Base-by-base conservation (phyloP, 2,888 invertebrate genomes). In the Epiperipatus broadwayi region DNA sequence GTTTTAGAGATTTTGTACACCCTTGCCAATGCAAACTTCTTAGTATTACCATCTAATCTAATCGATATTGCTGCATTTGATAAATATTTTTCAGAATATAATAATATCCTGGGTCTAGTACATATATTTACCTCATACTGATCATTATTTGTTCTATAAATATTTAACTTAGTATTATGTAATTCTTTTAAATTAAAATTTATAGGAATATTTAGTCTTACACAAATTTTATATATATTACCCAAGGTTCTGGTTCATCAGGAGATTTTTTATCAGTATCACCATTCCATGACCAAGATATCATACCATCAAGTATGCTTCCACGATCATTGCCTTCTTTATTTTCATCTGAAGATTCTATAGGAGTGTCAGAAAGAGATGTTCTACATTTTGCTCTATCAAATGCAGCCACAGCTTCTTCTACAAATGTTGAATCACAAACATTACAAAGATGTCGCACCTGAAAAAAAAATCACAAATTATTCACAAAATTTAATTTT, bases 391-490 rank as follows among this genome's bases (percentile, higher is more conserved):
- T 33, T 8, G 39, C 27, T 25, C 41, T 74, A 49, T 83, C 81
- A 33, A 85, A 71, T 50, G 76, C 78, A 7, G 73, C 72, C 31
- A 87, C 65, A 0, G 83, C 78, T 53, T 85, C 81, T 53, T 85
- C 84, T 0, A 87, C 76, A 25, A 81, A 63, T 5, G 72, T 72
- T 0, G 80, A 77, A 54, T 85, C 81, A 78, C 85, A 87, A 2
- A 85, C 67, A 35, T 75, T 73, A 2, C 84, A 62, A 40, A 87
- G 63, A 36, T 77, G 76, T 44, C 75, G 69, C 0, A 81, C 76
- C 66, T 66, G 49, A 3, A 51, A 50, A 35, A 42, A 41, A 44
- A 40, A 40, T 21, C n/a, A n/a, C n/a, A n/a, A n/a, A n/a, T n/a
- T n/a, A n/a, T n/a, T n/a, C n/a, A n/a, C n/a, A n/a, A n/a, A n/a